These are phyloP conservation scores for Cydia amplana DNA, from an alignment of 1,140 invertebrate genomes.

Conservation along the genomic window DNA sequence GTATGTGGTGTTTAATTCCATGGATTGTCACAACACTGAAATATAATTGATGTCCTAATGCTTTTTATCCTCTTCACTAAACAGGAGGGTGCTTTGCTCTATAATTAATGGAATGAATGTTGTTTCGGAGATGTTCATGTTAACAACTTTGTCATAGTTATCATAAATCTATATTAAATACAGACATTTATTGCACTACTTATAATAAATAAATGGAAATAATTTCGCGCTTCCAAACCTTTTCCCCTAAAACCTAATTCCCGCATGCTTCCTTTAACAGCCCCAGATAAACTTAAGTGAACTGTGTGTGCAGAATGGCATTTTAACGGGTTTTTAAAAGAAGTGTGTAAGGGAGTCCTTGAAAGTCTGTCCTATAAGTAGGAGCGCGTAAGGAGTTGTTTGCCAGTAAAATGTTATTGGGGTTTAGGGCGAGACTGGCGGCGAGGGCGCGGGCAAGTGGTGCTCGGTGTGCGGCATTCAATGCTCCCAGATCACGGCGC, in stretches of 20 bases:
- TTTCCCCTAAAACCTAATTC: constrained; percentile 46
- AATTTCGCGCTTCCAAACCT: constrained; percentile 41
- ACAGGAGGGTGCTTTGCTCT: constrained; percentile 19
- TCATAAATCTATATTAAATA: constrained; percentile 16
- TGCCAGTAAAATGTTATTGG: constrained; percentile 68
- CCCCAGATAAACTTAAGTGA: constrained; percentile 51
- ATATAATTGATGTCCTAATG: not conserved
- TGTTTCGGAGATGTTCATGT: constrained; percentile 16
- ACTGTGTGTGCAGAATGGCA: constrained; percentile 74
- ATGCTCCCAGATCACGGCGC: constrained; percentile 75
- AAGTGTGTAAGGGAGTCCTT: constrained; percentile 68
- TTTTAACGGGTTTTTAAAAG: constrained; percentile 75
- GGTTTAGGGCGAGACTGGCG: constrained; percentile 75
- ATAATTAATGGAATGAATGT: constrained; percentile 16
- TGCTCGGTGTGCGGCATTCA: constrained; percentile 79
- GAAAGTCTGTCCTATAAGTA: constrained; percentile 44
- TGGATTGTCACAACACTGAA: not conserved
- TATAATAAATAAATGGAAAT: constrained; percentile 20
- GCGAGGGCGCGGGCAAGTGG: constrained; percentile 68
- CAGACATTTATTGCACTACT: constrained; percentile 25
- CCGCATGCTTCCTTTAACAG: constrained; percentile 79
- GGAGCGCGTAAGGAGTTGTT: constrained; percentile 41
- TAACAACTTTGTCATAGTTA: constrained; percentile 30
- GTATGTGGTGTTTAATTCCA: not conserved
- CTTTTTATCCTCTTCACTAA: constrained; percentile 8